Base-by-base conservation (phyloP, 2,888 invertebrate species). In the Nemoura dubitans region DNA sequence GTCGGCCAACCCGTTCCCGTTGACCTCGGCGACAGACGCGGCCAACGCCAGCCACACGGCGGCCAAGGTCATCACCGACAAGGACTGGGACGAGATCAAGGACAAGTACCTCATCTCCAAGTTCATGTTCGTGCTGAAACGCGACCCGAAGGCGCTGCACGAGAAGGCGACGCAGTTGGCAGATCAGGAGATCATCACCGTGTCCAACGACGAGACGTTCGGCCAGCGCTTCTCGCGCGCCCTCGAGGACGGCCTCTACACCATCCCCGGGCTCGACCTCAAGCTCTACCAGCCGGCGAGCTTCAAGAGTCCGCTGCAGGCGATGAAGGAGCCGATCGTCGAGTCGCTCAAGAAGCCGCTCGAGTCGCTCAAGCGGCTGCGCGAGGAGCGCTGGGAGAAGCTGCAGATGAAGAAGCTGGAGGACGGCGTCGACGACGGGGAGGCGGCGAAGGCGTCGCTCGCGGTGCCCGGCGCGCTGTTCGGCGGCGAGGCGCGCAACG, bases 81-180 rank as follows among this genome's bases (percentile, higher is more conserved):
- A 81, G 30, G 81, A 81, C 30, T 81, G 81, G 81, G 81, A 81
- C 21, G 81, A 28, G 14, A 81, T 81, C 81, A 81, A 81, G n/a
- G 81, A 81, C 30, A 81, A 81, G 30, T 81, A 81, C 21, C 81
- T 81, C 29, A 81, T 81, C 28, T 29, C 81, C 10, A 81, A 81
- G 30, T 81, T 81, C 81, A 81, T 81, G 81, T 81, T 81, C 30
- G 81, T 81, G 5, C 30, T 81, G 81, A 81, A 81, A n/a, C 28
- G 81, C 7, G 81, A 81, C 28, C 81, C 81, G 26, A n/a, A 28
- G 30, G 5, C 28, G n/a, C 21, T 30, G 28, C 2, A 21, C 3
- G 29, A 30, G 0, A 2, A 5, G 3, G 6, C 26, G n/a, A n/a
- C 81, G 16, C 28, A 5, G n/a, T 10, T 81, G 0, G 6, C 29